phyloP scores from a whole-genome alignment of 2,888 invertebrate genomes.

The Nycteola revayana region DNA sequence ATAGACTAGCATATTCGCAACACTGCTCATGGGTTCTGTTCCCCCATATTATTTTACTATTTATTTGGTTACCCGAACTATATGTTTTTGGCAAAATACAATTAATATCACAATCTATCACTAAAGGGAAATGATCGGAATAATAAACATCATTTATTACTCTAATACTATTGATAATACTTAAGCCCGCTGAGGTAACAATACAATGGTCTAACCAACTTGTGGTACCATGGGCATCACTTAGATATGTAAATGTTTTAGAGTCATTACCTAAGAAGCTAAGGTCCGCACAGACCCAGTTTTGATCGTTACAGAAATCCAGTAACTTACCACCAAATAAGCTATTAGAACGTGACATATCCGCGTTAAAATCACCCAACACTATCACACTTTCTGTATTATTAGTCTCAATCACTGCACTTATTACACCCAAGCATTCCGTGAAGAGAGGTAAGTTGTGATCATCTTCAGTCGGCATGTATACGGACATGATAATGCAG shows the following conservation, averaged over 20 bases:
- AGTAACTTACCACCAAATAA: not conserved
- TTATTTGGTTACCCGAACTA: not conserved
- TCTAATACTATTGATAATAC: not conserved
- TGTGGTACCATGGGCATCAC: too few relatives aligned
- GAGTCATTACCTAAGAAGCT: not conserved
- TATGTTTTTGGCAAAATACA: conserved; percentile 2
- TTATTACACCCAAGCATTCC: not conserved
- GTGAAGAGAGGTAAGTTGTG: not conserved
- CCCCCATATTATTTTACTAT: conserved; percentile 8
- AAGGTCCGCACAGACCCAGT: not conserved
- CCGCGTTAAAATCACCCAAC: too few relatives aligned
- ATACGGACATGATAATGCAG: not conserved
- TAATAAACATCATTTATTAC: conserved; percentile 3
- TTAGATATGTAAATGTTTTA: too few relatives aligned
- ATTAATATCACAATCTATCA: conserved; percentile 1
- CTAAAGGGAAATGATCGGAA: conserved; percentile 5
- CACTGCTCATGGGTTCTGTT: conserved; percentile 1
- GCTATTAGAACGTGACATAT: not conserved
- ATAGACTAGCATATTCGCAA: too few relatives aligned
- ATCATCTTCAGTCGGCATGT: not conserved
- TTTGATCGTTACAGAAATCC: not conserved
- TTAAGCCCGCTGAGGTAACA: not conserved
- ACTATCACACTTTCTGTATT: not conserved
- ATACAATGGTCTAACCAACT: too few relatives aligned
- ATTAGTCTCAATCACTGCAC: not conserved